Percentiles rank a stretch among this genome's conserved stretches.
Conservation (phyloP, 2,888 invertebrate species). For the Polydesmus complanatus region DNA sequence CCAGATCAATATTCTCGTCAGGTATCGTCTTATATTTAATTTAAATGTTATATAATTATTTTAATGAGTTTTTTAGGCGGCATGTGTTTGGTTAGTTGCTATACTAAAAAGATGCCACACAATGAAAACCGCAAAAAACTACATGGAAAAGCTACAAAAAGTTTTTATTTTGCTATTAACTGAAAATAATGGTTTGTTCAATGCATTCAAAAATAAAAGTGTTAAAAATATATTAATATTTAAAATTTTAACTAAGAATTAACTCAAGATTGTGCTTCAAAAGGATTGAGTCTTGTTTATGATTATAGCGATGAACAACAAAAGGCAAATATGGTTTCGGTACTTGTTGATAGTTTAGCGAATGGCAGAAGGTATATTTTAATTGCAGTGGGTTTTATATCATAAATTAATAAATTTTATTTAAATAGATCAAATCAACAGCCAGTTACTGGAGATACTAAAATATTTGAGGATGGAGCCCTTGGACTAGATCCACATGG, state of each 20-base stretch:
- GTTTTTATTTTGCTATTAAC: slow-evolving; percentile 75
- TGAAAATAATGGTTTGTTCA: slow-evolving; percentile 65
- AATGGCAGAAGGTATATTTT: slow-evolving; percentile 45
- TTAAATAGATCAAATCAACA: slow-evolving; percentile 32
- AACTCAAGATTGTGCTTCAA: slow-evolving; percentile 83
- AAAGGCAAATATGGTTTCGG: slow-evolving; percentile 55
- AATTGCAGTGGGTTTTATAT: neutral
- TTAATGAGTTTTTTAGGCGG: slow-evolving; percentile 43
- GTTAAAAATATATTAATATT: too few relatives aligned
- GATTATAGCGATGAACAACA: slow-evolving; percentile 59
- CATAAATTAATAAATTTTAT: slow-evolving; percentile 19
- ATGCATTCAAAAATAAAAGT: neutral
- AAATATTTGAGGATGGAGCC: slow-evolving; percentile 75
- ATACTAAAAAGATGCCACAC: slow-evolving; percentile 65
- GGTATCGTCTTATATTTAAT: too few relatives aligned
- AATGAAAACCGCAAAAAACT: slow-evolving; percentile 49
- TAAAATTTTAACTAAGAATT: slow-evolving; percentile 47
- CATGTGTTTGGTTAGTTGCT: slow-evolving; percentile 75
- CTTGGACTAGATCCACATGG: slow-evolving; percentile 75
- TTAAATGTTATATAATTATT: slow-evolving; percentile 7
- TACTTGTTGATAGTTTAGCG: slow-evolving; percentile 66
- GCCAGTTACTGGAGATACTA: slow-evolving; percentile 65
- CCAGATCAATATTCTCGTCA: slow-evolving; percentile 73
- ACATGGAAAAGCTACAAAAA: slow-evolving; percentile 55
- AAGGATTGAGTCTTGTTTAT: slow-evolving; percentile 77